phyloP scores from a whole-genome alignment of 2,797 vertebrate species.

The Pangasius krempfi region DNA sequence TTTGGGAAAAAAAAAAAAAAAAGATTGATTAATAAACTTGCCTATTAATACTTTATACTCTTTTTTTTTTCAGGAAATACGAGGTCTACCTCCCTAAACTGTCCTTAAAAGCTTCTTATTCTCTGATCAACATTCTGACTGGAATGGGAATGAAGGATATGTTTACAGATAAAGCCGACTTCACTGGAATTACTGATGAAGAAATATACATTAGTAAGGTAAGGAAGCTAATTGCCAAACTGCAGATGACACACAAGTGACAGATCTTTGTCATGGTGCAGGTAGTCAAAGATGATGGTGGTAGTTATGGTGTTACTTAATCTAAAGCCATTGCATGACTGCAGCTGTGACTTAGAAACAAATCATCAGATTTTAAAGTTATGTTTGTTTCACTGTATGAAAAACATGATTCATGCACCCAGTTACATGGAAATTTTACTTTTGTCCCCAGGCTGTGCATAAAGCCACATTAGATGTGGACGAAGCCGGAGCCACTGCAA shows the following conservation, averaged over 20 bases:
- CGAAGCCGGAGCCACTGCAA: constrained; percentile 82
- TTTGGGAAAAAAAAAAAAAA: background rate
- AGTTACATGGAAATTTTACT: background rate
- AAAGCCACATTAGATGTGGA: constrained; percentile 84
- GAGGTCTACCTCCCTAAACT: constrained; percentile 72
- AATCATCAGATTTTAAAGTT: background rate
- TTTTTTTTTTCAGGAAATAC: constrained; percentile 56
- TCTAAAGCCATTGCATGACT: background rate
- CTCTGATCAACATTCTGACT: constrained; percentile 65
- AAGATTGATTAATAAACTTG: no score
- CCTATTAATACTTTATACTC: background rate
- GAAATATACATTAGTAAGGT: constrained; percentile 69
- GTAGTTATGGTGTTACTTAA: background rate
- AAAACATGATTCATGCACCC: background rate
- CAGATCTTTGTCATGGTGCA: background rate
- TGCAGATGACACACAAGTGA: background rate
- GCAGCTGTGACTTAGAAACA: background rate
- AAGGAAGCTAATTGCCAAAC: constrained; percentile 25
- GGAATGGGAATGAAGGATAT: constrained; percentile 76
- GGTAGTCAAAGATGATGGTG: background rate
- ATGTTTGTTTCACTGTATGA: background rate
- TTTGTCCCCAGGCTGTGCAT: constrained; percentile 78
- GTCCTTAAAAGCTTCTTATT: constrained; percentile 72
- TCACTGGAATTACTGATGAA: constrained; percentile 70
- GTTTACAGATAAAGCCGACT: constrained; percentile 67